Base-by-base conservation (phyloP, 2,888 invertebrate species). In the Lordiphosa fenestrarum region DNA sequence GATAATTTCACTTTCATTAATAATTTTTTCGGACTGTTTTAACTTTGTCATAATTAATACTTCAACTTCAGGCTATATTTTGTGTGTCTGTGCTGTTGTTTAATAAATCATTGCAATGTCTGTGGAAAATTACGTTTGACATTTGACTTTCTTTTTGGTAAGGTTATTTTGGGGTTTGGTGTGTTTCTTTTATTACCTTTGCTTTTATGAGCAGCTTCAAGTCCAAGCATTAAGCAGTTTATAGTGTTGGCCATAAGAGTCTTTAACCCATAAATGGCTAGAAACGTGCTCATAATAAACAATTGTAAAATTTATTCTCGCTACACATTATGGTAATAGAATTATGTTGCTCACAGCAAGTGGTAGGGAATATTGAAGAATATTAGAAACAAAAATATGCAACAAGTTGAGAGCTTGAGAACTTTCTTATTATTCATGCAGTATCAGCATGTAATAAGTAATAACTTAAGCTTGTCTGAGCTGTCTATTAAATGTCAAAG, bases 1-100 rank as follows among this genome's bases (percentile, higher is more conserved):
- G 48, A 60, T 42, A 63, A 84, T 84, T 84, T 84, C 73, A 71
- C 80, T 84, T 82, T 80, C 82, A 66, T 71, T 66, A 74, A 66
- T 65, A 63, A 58, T 44, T 44, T 38, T 60, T 58, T 44, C 33
- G 33, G 50, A 23, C 41, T 60, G 55, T 57, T 57, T 49, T 48
- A 51, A 58, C 59, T 65, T 55, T 65, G 62, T 47, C 53, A 56
- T 73, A 84, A 78, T 84, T 81, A 81, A 77, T 76, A 69, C 74
- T 61, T 57, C 35, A 65, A 41, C 63, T 56, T 48, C 30, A n/a
- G 23, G 33, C 2, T 33, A 15, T 33, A 6, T 13, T 30, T 33
- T 12, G 49, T 12, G 13, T 52, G 49, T 64, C 4, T 19, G 48
- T 36, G n/a, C 47, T 48, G 59, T 46, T 40, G 53, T 40, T 58